Evolutionary conservation across 2,797 vertebrate species (phyloP).

Genomic region (Bradypodion pumilum): DNA sequence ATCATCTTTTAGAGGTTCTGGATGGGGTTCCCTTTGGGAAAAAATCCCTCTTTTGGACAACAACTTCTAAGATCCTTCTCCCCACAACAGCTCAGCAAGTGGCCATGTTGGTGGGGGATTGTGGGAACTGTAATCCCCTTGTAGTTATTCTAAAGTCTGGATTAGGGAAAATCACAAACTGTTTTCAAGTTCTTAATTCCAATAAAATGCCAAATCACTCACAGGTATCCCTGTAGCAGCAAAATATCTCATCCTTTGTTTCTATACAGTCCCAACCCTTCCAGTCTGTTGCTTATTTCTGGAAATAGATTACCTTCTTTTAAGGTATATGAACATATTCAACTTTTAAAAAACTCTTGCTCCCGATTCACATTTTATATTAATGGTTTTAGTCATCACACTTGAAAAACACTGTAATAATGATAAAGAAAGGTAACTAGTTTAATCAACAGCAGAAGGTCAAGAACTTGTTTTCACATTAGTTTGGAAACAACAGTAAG

Average conservation of each 20-base stretch:
- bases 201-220: neutral
- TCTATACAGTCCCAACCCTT: neutral
- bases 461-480: conserved; percentile 50
- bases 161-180: too few relatives aligned
- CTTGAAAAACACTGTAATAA: conserved; percentile 51
- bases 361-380: conserved; percentile 30
- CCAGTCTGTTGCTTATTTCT: neutral
- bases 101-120: too few relatives aligned
- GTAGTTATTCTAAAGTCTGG: too few relatives aligned
- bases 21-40: neutral
- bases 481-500: conserved; percentile 60
- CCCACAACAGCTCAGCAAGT: too few relatives aligned
- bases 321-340: neutral
- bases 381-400: conserved; percentile 59
- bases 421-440: conserved; percentile 63
- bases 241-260: neutral
- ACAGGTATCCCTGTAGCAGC: neutral
- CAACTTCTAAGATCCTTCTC: too few relatives aligned
- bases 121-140: too few relatives aligned
- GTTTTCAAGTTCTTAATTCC: neutral
- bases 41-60: neutral
- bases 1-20: neutral
- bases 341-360: conserved; percentile 9
- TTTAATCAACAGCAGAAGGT: conserved; percentile 67
- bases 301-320: neutral